A percentile compares a stretch with the other conserved stretches of the same genome.
These are phyloP conservation scores for Gulo gulo DNA, from an alignment of 2,113 vertebrate species.

Conservation along the genomic window DNA sequence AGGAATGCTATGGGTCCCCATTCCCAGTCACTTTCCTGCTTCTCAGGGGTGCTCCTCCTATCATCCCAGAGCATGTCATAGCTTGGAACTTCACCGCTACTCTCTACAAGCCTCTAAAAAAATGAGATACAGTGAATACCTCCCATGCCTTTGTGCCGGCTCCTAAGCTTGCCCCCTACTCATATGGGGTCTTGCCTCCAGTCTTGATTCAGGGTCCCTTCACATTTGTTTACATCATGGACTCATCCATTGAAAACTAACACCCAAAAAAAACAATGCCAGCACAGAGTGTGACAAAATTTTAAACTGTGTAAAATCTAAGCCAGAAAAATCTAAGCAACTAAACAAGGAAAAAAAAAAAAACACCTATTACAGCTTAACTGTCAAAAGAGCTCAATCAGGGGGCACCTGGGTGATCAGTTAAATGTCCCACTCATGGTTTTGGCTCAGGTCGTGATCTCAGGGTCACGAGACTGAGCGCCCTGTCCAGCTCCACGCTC, in stretches of 20 bases:
- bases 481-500: accelerated
- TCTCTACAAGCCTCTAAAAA: neutral
- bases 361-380: neutral
- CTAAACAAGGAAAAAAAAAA: neutral
- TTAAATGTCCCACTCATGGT: neutral
- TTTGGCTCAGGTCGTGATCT: neutral
- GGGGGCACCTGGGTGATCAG: neutral
- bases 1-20: neutral
- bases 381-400: neutral
- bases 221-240: neutral
- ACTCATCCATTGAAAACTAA: neutral
- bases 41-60: neutral
- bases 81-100: neutral
- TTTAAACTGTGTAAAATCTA: neutral
- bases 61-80: neutral
- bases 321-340: neutral
- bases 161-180: neutral
- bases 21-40: neutral
- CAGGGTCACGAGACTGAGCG: neutral
- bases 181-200: neutral
- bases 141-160: accelerated
- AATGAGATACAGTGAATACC: neutral
- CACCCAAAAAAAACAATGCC: neutral
- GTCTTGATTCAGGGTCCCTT: neutral
- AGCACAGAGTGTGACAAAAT: neutral